Evolutionary conservation across 2,113 vertebrate genomes (phyloP).

Genomic region (Echinops telfairi): DNA sequence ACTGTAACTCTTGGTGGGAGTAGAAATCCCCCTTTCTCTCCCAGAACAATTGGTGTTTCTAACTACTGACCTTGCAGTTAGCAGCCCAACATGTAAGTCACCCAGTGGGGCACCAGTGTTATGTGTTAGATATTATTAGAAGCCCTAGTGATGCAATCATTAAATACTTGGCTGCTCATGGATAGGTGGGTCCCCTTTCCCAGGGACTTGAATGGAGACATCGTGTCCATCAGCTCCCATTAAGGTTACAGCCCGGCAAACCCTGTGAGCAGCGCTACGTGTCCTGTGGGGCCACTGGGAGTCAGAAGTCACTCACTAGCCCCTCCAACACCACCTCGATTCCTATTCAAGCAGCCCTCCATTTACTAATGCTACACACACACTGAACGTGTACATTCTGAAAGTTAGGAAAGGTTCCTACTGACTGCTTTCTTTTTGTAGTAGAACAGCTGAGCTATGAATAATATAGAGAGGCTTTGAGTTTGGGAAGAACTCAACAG

Average conservation of each 20-base stretch:
- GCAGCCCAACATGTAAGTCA: too few species aligned
- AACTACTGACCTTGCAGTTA: too few species aligned
- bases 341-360: neutral
- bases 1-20: too few species aligned
- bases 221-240: neutral
- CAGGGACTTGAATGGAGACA: neutral
- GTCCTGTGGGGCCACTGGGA: neutral
- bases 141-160: neutral
- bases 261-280: neutral
- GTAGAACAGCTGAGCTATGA: neutral
- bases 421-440: neutral
- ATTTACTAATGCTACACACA: rapidly evolving
- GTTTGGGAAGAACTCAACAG: neutral
- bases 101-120: too few species aligned
- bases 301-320: neutral
- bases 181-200: neutral
- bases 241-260: neutral
- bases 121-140: neutral
- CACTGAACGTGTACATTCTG: too few species aligned
- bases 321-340: neutral
- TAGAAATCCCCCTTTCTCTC: too few species aligned
- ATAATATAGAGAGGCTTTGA: neutral
- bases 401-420: neutral
- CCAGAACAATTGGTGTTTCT: too few species aligned
- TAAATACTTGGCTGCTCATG: neutral